Base-by-base conservation (phyloP, 2,888 invertebrate species). In the Protodeltote pygarga region DNA sequence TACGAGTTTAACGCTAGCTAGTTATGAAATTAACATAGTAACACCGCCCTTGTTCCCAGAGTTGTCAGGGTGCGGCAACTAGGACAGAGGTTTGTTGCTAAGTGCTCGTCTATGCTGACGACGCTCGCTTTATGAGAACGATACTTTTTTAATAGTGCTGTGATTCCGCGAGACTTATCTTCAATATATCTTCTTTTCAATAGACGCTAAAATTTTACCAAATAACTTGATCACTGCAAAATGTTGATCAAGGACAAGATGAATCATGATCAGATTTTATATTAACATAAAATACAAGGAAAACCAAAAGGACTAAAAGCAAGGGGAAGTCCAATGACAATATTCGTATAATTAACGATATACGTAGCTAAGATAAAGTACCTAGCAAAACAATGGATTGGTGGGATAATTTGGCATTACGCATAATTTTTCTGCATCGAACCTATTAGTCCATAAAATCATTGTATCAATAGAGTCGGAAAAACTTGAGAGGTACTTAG, bases 51-150 rank as follows among this genome's bases (percentile, higher is more conserved):
- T 55, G 40, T 64, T 66, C 55, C 49, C 49, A 27, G 20, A 48
- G 40, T 32, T 23, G 19, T 14, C 25, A 45, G 46, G 61, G 49
- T 33, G 54, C 33, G 64, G 65, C 52, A 52, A 49, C 49, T 70
- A 48, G 57, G 60, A 54, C 70, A 53, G n/a, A n/a, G 57, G 58
- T 51, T 46, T 47, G 65, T 67, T 53, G 33, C 54, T 42, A 46
- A 48, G 32, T 40, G 16, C 17, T 37, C 21, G 42, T 20, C 25
- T 2, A 21, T 47, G 34, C 16, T 15, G 28, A 45, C 19, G 31
- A 28, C 20, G 29, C 41, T 15, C n/a, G 38, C 34, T 45, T 39
- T 52, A 45, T 58, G 47, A 20, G 35, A 40, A 57, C 25, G 27
- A 27, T 14, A 19, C 21, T 60, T 44, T 54, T 31, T 33, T 50